Base-by-base conservation (phyloP, 2,797 vertebrate genomes). In the Pipistrellus nathusii region DNA sequence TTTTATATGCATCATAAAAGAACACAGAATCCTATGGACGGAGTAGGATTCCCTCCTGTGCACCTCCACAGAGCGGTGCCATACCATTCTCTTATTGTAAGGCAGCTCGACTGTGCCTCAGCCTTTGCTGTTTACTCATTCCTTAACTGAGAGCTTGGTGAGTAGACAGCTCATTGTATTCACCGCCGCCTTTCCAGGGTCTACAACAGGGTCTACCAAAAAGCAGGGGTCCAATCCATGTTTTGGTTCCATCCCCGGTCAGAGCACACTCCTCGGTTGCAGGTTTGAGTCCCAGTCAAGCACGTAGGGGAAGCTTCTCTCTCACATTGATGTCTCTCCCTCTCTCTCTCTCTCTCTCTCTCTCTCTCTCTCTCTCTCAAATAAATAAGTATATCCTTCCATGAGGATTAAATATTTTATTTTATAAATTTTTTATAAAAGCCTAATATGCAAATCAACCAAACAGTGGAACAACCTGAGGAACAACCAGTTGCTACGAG, bases 1-100 rank as follows among this genome's bases (percentile, higher is more conserved):
- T 88, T 86, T 66, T 21, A 18, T 8, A 77, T 81, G 30, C 21
- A 25, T 15, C 35, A 68, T 30, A 80, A 88, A 94, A 91, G 53
- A 84, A 68, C 53, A 76, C 14, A 77, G 59, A 76, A 72, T 20
- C 41, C 30, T 88, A 84, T 1, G 27, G 44, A 80, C 0, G 62
- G 48, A 83, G 6, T 35, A 53, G 13, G 77, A 4, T 25, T 23
- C 27, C 48, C 25, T 75, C 71, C 51, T 62, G 1, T 18, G 10
- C 46, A 8, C 18, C 35, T 53, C 30, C 53, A 7, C 55, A 41
- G 44, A 66, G 75, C 17, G 35, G 30, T 8, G 17, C 15, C 21
- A 46, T 1, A 12, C 41, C 1, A 2, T 15, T 23, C 41, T 87
- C 55, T 21, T n/a, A 76, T 2, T 66, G 2, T 35, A 51, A 84